Evolutionary conservation across 2,888 invertebrate genomes (phyloP).

Genomic region (Ametastegia equiseti): DNA sequence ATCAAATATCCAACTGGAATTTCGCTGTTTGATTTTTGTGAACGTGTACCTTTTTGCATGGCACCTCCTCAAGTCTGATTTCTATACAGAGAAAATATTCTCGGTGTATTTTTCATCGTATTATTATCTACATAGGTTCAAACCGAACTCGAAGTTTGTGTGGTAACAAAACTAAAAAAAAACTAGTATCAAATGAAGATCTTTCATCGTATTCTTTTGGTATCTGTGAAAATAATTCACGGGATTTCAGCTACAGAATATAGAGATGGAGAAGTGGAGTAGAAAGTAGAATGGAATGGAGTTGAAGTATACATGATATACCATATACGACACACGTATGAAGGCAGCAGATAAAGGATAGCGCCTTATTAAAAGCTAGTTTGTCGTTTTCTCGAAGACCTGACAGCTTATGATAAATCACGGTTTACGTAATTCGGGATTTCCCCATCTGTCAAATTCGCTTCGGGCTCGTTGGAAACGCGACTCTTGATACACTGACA

Average conservation of each 20-base stretch:
- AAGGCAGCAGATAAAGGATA: neutral
- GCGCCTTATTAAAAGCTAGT: slow-evolving; percentile 35
- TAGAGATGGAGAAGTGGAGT: neutral
- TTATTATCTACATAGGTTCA: no score
- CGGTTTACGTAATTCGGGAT: slow-evolving; percentile 29
- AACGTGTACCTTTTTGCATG: no score
- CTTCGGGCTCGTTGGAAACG: neutral
- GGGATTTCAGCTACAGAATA: neutral
- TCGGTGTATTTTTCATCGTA: no score
- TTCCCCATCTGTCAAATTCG: slow-evolving; percentile 31
- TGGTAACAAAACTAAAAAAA: no score
- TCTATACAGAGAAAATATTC: no score
- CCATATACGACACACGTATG: neutral
- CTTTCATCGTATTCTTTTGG: neutral
- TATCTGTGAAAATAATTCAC: no score
- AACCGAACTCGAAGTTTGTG: no score
- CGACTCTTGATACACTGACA: slow-evolving; percentile 26
- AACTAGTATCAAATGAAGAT: no score
- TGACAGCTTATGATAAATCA: slow-evolving; percentile 40
- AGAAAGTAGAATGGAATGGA: neutral
- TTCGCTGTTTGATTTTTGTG: no score
- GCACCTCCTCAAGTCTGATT: no score
- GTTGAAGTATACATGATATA: neutral
- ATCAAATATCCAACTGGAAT: no score
- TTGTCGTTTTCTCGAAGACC: neutral